Percentiles rank a stretch among this genome's conserved stretches.
phyloP scores from a whole-genome alignment of 2,888 invertebrate species.

The Bombyx huttoni region DNA sequence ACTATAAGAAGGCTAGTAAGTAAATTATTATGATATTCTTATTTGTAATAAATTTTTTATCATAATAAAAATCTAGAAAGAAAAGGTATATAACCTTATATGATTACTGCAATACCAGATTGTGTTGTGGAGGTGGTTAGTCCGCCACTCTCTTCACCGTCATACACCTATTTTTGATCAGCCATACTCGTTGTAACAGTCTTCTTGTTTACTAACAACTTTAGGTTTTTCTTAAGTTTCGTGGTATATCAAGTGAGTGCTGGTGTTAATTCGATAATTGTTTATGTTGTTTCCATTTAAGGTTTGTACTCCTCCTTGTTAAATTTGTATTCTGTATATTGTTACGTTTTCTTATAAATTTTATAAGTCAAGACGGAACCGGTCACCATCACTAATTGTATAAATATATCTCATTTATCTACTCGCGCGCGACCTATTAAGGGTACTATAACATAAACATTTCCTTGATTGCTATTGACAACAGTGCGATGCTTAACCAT shows the following conservation, averaged over 20 bases:
- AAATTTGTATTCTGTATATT: not conserved
- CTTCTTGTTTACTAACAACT: conserved; percentile 5
- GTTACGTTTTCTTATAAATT: no score
- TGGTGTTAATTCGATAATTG: not conserved
- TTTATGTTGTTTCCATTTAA: not conserved
- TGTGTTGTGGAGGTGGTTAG: conserved; percentile 20
- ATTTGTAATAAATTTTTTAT: no score
- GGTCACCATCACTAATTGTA: no score
- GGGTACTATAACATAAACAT: no score
- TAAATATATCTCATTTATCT: no score
- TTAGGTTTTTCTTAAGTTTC: not conserved
- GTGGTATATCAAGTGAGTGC: not conserved
- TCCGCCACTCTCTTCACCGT: conserved; percentile 16
- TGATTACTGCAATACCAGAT: conserved; percentile 11
- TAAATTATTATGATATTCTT: no score
- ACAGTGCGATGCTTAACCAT: no score
- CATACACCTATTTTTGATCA: conserved; percentile 18
- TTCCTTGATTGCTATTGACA: no score
- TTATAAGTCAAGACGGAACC: no score
- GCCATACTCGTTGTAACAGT: conserved; percentile 15
- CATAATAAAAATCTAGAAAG: no score
- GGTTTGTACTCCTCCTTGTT: not conserved
- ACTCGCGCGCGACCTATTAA: no score
- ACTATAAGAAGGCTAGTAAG: no score
- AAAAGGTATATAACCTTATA: not conserved